Evolutionary conservation across 1,140 invertebrate species (phyloP).

Genomic region (Drosophila nigrodunni): DNA sequence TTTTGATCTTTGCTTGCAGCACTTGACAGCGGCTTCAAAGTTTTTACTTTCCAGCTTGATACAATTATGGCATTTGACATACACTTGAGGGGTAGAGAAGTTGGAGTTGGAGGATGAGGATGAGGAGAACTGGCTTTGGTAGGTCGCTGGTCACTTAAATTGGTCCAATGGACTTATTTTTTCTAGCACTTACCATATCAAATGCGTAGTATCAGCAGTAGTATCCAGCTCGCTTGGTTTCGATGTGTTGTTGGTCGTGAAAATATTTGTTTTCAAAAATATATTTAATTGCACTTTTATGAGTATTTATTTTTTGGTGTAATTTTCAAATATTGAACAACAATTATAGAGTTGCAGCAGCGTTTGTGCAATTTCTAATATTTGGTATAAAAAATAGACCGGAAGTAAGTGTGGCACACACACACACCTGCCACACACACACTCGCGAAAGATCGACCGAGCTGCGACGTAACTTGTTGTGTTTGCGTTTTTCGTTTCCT

Average conservation of each 20-base stretch:
- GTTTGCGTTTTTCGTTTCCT: conserved; percentile 74
- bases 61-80: conserved; percentile 16
- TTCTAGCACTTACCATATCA: conserved; percentile 54
- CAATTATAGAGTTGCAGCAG: neutral
- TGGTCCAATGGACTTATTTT: conserved; percentile 31
- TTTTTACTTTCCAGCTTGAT: conserved; percentile 30
- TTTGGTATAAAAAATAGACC: conserved; percentile 63
- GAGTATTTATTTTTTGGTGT: conserved; percentile 10
- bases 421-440: conserved; percentile 15
- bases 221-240: neutral
- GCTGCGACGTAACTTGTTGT: conserved; percentile 69
- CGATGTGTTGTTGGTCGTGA: neutral
- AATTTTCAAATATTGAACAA: conserved; percentile 12
- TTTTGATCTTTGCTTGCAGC: conserved; percentile 68
- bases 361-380: conserved; percentile 19
- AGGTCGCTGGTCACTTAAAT: neutral
- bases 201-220: conserved; percentile 33
- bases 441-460: conserved; percentile 44
- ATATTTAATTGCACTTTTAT: conserved; percentile 33
- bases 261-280: conserved; percentile 9
- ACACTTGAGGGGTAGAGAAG: neutral
- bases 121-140: neutral
- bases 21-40: conserved; percentile 33
- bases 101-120: neutral
- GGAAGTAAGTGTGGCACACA: conserved; percentile 67